Evolutionary conservation across 2,888 invertebrate genomes (phyloP), one percentile per base, ranked within the genome.

Genomic region (Julus scanicus): DNA sequence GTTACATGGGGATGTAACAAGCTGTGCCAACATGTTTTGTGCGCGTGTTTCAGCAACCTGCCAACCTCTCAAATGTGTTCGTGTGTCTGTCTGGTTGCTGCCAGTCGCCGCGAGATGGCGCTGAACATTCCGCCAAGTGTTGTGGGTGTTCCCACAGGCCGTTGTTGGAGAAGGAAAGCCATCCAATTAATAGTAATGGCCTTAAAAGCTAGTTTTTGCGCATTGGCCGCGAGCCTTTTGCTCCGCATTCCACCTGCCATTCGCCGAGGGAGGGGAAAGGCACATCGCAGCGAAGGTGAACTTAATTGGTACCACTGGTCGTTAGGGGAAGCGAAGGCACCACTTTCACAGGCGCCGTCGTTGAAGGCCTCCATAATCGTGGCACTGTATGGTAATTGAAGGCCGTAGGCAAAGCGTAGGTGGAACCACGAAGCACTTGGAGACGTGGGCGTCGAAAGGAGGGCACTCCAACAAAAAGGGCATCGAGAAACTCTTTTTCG

Each of bases 131-230:
- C 63, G 17, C n/a, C 5, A 5, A 53, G 44, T 5, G 6, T 44
- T 44, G 44, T 44, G 44, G 44, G 44, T 44, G 44, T 44, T n/a
- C n/a, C 63, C 63, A 63, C 1, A 3, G 63, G 63, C 63, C n/a
- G 15, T 63, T 71, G 1, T 20, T 0, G 71, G 20, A 29, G 29
- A 8, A 71, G 71, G 63, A n/a, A 71, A 11, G 71, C 71, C 71
- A 71, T 71, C 71, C 71, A 71, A 71, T 71, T 71, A 71, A 71
- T 71, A 71, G 20, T 71, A 71, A 71, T 71, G 71, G 71, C 29
- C 71, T 20, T 29, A 29, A 71, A 71, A 29, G 29, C 53, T 20
- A 29, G 71, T 29, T 71, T 71, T 71, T 71, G 20, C 29, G 53
- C 13, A 13, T 13, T 53, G 53, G 15, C 53, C 53, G 11, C 15